Conservation (phyloP, 2,888 invertebrate species). For the Ochropacha duplaris region DNA sequence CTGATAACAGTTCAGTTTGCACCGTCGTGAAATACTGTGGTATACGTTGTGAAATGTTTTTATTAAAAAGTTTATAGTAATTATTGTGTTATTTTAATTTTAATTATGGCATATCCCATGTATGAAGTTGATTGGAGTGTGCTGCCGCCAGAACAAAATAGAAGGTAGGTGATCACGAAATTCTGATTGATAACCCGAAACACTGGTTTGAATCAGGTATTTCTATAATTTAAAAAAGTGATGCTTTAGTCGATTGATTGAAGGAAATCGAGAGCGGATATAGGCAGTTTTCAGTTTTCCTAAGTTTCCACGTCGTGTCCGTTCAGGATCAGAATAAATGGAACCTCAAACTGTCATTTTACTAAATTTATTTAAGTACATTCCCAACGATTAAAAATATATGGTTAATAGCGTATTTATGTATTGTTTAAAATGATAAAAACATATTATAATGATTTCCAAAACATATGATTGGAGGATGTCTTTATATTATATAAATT, state of each 20-base stretch:
- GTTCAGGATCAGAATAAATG: slow-evolving; percentile 9
- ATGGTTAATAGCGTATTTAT: slow-evolving; percentile 11
- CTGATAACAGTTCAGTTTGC: slow-evolving; percentile 78
- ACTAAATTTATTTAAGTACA: background rate
- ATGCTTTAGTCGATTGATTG: background rate
- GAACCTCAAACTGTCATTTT: slow-evolving; percentile 6
- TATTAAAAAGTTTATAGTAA: slow-evolving; percentile 52
- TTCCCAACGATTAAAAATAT: background rate
- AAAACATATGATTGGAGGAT: no score
- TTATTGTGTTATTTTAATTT: slow-evolving; percentile 41
- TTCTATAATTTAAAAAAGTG: background rate
- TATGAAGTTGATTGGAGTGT: slow-evolving; percentile 94
- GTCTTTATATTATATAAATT: no score
- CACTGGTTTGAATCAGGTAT: background rate
- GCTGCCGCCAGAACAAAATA: slow-evolving; percentile 91
- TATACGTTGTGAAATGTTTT: slow-evolving; percentile 68
- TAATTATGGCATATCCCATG: slow-evolving; percentile 78
- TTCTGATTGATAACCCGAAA: background rate
- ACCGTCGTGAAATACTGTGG: slow-evolving; percentile 68
- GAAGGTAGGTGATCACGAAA: slow-evolving; percentile 84
- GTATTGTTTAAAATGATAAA: no score
- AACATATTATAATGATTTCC: no score
- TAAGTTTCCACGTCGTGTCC: slow-evolving; percentile 4
- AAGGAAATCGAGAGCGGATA: background rate
- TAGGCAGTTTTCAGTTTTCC: slow-evolving; percentile 7